These are phyloP conservation scores for Acanthisitta chloris DNA, from an alignment of 2,113 vertebrate species.

Conservation along the genomic window DNA sequence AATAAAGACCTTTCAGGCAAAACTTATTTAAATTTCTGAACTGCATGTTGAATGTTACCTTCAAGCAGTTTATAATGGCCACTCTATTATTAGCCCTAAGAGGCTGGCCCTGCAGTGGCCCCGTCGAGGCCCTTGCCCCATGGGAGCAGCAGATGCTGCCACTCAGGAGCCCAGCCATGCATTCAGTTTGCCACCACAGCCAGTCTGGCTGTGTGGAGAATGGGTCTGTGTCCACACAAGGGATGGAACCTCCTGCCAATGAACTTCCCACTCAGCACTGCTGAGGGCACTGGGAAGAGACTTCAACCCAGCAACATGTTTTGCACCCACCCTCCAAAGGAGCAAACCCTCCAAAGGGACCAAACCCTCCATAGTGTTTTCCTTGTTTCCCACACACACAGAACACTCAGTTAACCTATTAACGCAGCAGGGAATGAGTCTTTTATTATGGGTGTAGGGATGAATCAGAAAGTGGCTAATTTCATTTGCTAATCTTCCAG, in stretches of 20 bases:
- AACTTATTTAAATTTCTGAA: background rate
- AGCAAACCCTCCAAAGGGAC: background rate
- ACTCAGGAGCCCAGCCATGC: accelerated
- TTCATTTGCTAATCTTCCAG: background rate
- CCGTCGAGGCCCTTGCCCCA: background rate
- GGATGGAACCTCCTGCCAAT: background rate
- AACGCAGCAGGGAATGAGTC: background rate
- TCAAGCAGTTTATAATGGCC: background rate
- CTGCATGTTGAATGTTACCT: background rate
- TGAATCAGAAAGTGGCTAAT: background rate
- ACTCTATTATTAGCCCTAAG: accelerated
- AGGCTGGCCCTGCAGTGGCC: background rate
- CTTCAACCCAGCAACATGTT: background rate
- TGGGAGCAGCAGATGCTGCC: background rate
- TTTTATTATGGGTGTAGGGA: background rate
- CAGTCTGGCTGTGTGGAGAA: accelerated
- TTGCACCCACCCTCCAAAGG: accelerated
- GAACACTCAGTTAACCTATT: background rate
- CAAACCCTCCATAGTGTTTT: background rate
- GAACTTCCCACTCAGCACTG: background rate
- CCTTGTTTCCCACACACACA: background rate
- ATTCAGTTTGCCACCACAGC: accelerated
- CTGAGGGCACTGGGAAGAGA: background rate
- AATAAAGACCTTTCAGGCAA: background rate
- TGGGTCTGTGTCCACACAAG: background rate